phyloP scores from a whole-genome alignment of 2,113 vertebrate species.

The Cebus imitator region DNA sequence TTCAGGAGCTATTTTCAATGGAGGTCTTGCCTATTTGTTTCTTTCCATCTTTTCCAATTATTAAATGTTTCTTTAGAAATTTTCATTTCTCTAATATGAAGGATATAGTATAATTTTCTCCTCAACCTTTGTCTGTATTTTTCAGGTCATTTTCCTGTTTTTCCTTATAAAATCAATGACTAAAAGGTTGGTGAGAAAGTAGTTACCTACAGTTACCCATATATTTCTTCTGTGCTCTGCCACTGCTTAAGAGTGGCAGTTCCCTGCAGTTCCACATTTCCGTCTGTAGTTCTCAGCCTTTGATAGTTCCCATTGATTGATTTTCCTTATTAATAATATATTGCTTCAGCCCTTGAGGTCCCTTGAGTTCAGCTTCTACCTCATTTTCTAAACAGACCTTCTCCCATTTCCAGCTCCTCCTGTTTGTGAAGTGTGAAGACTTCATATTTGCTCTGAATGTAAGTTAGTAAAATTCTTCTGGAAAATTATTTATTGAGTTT shows the following conservation, averaged over 20 bases:
- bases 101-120: background rate
- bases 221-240: background rate
- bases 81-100: background rate
- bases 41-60: background rate
- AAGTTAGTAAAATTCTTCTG: background rate
- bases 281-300: background rate
- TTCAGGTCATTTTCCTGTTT: background rate
- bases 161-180: background rate
- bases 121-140: background rate
- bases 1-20: background rate
- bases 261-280: background rate
- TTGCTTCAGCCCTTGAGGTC: accelerated
- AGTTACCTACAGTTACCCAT: background rate
- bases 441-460: background rate
- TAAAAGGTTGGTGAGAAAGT: background rate
- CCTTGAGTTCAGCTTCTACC: background rate
- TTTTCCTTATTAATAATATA: background rate
- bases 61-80: background rate
- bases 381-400: background rate
- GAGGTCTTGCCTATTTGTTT: background rate
- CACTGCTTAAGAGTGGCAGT: background rate
- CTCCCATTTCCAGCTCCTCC: background rate
- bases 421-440: background rate
- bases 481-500: background rate
- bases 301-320: background rate